Base-by-base conservation (phyloP, 1,140 invertebrate genomes). In the Proales similis region DNA sequence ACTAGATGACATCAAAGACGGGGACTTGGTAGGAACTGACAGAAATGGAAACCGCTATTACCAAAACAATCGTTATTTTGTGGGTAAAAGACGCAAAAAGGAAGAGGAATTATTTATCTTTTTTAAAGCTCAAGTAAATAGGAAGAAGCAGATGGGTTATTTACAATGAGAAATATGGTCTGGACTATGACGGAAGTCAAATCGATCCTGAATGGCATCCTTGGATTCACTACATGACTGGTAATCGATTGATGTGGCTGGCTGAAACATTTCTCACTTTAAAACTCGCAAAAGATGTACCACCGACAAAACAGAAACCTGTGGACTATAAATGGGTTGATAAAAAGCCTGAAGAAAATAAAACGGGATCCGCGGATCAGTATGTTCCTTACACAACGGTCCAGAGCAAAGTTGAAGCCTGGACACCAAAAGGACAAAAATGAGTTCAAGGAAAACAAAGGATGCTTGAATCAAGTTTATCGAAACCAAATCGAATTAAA, bases 1-100 rank as follows among this genome's bases (percentile, higher is more conserved):
- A 71, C 83, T 82, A 67, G 91, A 96, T 78, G 85, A 86, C 0
- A 69, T 93, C 19, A 94, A 92, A 78, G 79, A 81, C 38, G 92
- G 92, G 20, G 83, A 75, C 0, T 71, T 90, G 0, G 81, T 96
- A n/a, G 94, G 94, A n/a, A 82, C 81, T 63, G 94, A 98, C 74
- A 85, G 89, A 72, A 91, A 83, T 75, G 93, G 94, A 29, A 98
- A 98, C 76, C 90, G 86, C 73, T 98, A 98, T 74, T 98, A 82
- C 74, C 85, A 96, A 79, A 94, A 95, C 71, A 84, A 86, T 24
- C 77, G 79, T 38, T 90, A 87, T 72, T 93, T 95, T 75, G 84
- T 86, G 72, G 84, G 89, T 80, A 73, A 76, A 72, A 67, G 47
- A 33, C 14, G 42, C 12, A 6, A 11, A 3, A 4, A 26, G 24